Evolutionary conservation across 1,140 invertebrate genomes (phyloP).

Genomic region (Drosophila serrata): DNA sequence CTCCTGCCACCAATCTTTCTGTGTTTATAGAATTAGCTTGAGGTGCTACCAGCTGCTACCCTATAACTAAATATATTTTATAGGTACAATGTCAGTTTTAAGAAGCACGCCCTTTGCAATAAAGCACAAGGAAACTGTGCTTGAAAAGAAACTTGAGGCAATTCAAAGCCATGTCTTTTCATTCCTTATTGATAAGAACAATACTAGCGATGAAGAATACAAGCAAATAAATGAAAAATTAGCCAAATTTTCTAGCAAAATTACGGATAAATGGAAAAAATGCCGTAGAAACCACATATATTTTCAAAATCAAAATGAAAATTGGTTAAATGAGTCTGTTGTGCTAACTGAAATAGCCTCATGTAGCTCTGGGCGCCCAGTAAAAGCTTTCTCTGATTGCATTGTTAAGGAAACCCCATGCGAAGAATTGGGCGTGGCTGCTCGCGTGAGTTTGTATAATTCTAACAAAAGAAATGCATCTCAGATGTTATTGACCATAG

Average conservation of each 20-base stretch:
- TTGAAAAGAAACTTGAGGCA: neutral
- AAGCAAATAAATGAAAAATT: constrained; percentile 3
- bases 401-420: neutral
- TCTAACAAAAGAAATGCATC: neutral
- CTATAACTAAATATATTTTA: neutral
- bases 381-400: neutral
- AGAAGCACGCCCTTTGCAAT: neutral
- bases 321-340: constrained; percentile 2
- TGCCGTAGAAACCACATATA: neutral
- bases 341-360: neutral
- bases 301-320: constrained; percentile 1
- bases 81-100: neutral
- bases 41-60: neutral
- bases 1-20: neutral
- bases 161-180: constrained; percentile 3
- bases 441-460: neutral
- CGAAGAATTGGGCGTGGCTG: neutral
- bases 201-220: neutral
- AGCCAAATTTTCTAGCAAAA: neutral
- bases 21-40: neutral
- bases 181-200: neutral
- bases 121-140: neutral
- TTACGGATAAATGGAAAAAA: neutral
- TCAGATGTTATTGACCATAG: neutral
- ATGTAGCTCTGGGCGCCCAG: neutral